Evolutionary conservation across 37 sponge, comb jelly and placozoan genomes (phyloP).

Genomic region (Eunapius fragilis): DNA sequence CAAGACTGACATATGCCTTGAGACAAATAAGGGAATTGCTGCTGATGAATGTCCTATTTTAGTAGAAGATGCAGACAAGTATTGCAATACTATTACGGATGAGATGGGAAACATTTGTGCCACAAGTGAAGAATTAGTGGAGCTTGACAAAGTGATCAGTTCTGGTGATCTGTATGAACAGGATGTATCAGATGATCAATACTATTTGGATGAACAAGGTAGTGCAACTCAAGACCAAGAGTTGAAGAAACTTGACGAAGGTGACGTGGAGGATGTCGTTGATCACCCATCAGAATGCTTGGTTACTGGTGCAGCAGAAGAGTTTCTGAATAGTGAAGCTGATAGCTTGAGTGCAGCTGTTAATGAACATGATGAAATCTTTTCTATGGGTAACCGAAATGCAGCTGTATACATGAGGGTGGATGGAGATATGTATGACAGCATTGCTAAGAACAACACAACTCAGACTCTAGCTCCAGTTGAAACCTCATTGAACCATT

Average conservation of each 20-base stretch:
- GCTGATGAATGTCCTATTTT: too few species aligned
- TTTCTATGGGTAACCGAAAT: background rate
- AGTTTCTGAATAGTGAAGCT: background rate
- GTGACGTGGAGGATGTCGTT: background rate
- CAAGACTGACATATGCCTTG: background rate
- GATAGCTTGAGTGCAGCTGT: background rate
- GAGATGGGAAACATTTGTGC: too few species aligned
- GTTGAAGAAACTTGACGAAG: background rate
- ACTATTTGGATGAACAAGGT: background rate
- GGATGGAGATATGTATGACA: background rate
- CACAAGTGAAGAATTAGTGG: too few species aligned
- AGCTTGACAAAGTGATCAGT: too few species aligned
- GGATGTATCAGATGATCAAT: background rate
- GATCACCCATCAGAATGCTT: background rate
- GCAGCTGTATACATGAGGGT: background rate
- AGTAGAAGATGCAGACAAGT: too few species aligned
- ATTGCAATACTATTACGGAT: too few species aligned
- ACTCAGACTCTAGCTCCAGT: background rate
- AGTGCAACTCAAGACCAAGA: background rate
- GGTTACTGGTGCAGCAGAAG: background rate
- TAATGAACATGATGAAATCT: background rate
- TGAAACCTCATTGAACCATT: background rate
- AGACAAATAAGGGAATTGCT: too few species aligned
- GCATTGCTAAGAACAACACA: background rate
- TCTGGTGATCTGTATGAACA: too few species aligned